phyloP scores from a whole-genome alignment of 2,113 vertebrate genomes.

The Galemys pyrenaicus region DNA sequence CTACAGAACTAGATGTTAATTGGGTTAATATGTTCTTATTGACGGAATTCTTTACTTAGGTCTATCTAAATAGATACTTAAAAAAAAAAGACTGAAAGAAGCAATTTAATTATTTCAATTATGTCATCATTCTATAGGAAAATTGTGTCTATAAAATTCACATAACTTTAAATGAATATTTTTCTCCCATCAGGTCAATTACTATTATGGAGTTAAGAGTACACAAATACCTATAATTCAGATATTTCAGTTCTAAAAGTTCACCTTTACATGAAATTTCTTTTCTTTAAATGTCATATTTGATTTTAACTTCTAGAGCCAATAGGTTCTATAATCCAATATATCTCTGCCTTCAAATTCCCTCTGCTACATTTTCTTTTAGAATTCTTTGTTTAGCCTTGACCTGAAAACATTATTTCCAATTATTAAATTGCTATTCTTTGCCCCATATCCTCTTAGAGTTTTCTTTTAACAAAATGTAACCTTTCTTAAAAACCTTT shows the following conservation, averaged over 20 bases:
- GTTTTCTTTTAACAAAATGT: not conserved
- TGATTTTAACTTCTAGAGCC: not conserved
- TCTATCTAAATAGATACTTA: slow-evolving; percentile 4
- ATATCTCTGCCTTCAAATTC: not conserved
- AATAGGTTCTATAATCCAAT: not conserved
- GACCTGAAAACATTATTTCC: not conserved
- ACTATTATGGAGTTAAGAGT: not conserved
- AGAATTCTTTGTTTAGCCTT: not conserved
- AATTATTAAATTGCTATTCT: not conserved
- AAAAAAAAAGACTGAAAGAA: not conserved
- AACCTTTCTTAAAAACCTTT: not conserved
- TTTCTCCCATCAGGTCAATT: not conserved
- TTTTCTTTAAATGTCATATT: not conserved
- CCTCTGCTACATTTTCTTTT: not conserved
- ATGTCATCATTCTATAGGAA: not conserved
- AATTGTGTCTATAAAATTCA: not conserved
- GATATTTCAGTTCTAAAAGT: not conserved
- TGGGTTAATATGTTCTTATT: slow-evolving; percentile 3
- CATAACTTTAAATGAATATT: not conserved
- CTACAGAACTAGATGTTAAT: slow-evolving; percentile 44
- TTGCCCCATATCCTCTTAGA: not conserved
- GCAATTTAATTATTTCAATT: not conserved
- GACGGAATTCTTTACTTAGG: slow-evolving; percentile 7
- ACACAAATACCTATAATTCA: not conserved
- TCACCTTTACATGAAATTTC: not conserved